Evolutionary conservation across 1,140 invertebrate species (phyloP).

Genomic region (Paralvinella palmiformis): DNA sequence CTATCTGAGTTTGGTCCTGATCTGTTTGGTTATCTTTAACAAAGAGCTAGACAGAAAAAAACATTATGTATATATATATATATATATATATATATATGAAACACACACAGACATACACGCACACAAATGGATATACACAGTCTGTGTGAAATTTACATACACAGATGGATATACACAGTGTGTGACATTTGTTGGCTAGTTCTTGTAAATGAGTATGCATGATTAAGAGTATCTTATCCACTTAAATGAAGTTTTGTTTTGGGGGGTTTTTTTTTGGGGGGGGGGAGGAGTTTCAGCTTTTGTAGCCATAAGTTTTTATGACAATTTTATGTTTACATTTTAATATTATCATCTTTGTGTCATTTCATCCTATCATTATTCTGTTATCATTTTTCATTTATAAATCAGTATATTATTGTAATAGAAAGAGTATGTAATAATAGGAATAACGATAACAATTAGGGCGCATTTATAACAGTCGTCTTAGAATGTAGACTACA

Average conservation of each 20-base stretch:
- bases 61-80: background rate
- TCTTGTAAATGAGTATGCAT: background rate
- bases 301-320: too few relatives aligned
- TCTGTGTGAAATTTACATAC: background rate
- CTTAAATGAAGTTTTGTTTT: too few relatives aligned
- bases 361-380: too few relatives aligned
- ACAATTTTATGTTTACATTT: too few relatives aligned
- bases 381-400: too few relatives aligned
- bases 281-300: too few relatives aligned
- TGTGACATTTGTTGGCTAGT: too few relatives aligned
- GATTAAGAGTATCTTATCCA: too few relatives aligned
- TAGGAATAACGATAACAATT: background rate
- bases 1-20: slow-evolving; percentile 67
- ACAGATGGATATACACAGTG: background rate
- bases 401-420: background rate
- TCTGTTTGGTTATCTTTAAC: slow-evolving; percentile 86
- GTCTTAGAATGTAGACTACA: too few relatives aligned
- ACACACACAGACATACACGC: background rate
- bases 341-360: too few relatives aligned
- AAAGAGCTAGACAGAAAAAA: slow-evolving; percentile 61
- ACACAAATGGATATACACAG: background rate
- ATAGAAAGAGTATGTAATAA: background rate
- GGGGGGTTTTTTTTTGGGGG: too few relatives aligned
- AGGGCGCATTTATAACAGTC: too few relatives aligned
- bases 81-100: background rate